Percentiles rank a stretch among this genome's conserved stretches.
Conservation (phyloP, 2,888 invertebrate species). For the Alloscopus bannaensis region DNA sequence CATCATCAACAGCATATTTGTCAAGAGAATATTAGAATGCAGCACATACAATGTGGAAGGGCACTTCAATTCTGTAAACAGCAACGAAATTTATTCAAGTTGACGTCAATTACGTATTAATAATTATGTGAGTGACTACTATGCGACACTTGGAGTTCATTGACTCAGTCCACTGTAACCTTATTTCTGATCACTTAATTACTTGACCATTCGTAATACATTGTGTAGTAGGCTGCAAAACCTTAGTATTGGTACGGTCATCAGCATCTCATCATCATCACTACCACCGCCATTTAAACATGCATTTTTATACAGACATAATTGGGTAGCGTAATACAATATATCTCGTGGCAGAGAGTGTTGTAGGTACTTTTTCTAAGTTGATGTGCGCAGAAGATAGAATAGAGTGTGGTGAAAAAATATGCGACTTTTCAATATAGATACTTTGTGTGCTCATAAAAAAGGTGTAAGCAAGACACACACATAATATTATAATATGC, state of each 20-base stretch:
- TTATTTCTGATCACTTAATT: constrained; percentile 57
- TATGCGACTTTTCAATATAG: neutral
- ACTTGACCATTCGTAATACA: constrained; percentile 60
- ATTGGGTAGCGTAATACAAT: neutral
- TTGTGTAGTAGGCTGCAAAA: constrained; percentile 34
- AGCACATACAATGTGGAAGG: neutral
- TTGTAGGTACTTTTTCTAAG: neutral
- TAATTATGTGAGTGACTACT: neutral
- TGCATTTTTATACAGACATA: neutral
- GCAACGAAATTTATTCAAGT: constrained; percentile 6
- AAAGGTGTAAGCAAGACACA: neutral
- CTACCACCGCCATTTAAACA: constrained; percentile 13
- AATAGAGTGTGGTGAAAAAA: neutral
- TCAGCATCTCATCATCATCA: constrained; percentile 7
- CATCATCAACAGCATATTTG: too few relatives aligned
- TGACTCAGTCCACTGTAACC: constrained; percentile 55
- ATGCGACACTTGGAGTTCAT: constrained; percentile 60
- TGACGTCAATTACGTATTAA: constrained; percentile 22
- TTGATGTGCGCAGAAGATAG: neutral
- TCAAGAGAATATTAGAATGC: too few relatives aligned
- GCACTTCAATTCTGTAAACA: neutral
- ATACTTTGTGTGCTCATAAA: neutral
- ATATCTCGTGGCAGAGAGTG: neutral
- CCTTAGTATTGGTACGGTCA: constrained; percentile 8
- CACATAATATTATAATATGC: constrained; percentile 13